Evolutionary conservation across 2,888 invertebrate species (phyloP), one percentile per base, ranked within the genome.

Genomic region (Spisula solida): DNA sequence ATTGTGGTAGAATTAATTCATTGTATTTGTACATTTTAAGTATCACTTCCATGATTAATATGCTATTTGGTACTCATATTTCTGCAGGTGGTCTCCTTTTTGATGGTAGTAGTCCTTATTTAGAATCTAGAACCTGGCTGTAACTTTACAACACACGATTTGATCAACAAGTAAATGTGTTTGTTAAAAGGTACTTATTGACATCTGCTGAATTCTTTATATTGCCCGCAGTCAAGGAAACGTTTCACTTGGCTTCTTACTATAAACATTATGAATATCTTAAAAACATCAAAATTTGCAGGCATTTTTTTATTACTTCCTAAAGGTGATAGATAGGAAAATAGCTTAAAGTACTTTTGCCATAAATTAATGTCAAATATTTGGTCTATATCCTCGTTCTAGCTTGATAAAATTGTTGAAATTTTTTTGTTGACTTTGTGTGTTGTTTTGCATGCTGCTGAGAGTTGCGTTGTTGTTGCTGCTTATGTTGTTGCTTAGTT

Each of bases 11-110:
- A 66, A 66, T 66, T 2, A 10, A 66, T n/a, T 1, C 12, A 25
- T 25, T n/a, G 60, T 25, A 66, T 66, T 66, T 66, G n/a, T 66
- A 66, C 60, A 66, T 66, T n/a, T 66, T 66, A 66, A 66, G 60
- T 66, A 66, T 66, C 25, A n/a, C 12, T 25, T 25, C 25, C 60
- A 12, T 66, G 60, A 66, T 66, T 66, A 66, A 66, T 66, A 25
- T n/a, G 60, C 25, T 66, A 66, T 66, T 66, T 66, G 18, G 60
- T 66, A 25, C 60, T 66, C 60, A 66, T 66, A 66, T 66, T 66
- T 25, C 60, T 66, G 60, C 60, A 66, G 60, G 60, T 66, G 60
- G 20, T n/a, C 25, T 66, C n/a, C 60, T 25, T 25, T 1, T 25
- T 66, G 60, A 66, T 66, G 60, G 51, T 51, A 20, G 10, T 66